Evolutionary conservation across 2,888 invertebrate genomes (phyloP).

Genomic region (Phalera bucephala): DNA sequence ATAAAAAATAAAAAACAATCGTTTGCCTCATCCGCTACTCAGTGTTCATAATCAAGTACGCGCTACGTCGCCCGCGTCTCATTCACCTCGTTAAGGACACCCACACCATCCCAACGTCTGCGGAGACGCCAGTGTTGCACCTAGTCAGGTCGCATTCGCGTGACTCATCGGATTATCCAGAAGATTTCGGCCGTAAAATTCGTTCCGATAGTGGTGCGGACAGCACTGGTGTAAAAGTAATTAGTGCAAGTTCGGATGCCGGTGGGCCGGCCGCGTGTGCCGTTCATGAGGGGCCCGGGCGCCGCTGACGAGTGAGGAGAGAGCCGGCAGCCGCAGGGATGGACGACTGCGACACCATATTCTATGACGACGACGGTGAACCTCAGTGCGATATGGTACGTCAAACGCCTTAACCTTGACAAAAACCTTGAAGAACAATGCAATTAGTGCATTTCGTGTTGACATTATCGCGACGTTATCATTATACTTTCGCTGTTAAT

Average conservation of each 20-base stretch:
- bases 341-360: slow-evolving; percentile 78
- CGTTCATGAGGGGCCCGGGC: slow-evolving; percentile 76
- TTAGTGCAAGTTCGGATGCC: slow-evolving; percentile 70
- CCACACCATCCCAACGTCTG: slow-evolving; percentile 55
- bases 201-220: slow-evolving; percentile 49
- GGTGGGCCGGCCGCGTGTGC: slow-evolving; percentile 68
- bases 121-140: slow-evolving; percentile 47
- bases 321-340: slow-evolving; percentile 61
- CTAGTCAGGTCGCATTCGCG: slow-evolving; percentile 57
- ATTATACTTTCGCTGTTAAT: slow-evolving; percentile 2
- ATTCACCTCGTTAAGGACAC: slow-evolving; percentile 76
- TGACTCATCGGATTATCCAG: slow-evolving; percentile 76
- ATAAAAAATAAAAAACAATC: slow-evolving; percentile 48
- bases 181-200: slow-evolving; percentile 54
- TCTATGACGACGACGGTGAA: slow-evolving; percentile 82
- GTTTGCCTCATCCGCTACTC: slow-evolving; percentile 35
- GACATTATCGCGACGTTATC: slow-evolving; percentile 9
- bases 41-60: slow-evolving; percentile 32
- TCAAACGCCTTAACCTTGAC: slow-evolving; percentile 39
- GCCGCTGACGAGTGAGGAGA: slow-evolving; percentile 62
- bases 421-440: slow-evolving; percentile 32
- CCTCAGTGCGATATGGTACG: slow-evolving; percentile 80
- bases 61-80: slow-evolving; percentile 28
- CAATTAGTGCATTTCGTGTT: slow-evolving; percentile 23
- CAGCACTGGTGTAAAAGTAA: slow-evolving; percentile 40